Base-by-base conservation (phyloP, 2,797 vertebrate species). In the Remorina albescens region DNA sequence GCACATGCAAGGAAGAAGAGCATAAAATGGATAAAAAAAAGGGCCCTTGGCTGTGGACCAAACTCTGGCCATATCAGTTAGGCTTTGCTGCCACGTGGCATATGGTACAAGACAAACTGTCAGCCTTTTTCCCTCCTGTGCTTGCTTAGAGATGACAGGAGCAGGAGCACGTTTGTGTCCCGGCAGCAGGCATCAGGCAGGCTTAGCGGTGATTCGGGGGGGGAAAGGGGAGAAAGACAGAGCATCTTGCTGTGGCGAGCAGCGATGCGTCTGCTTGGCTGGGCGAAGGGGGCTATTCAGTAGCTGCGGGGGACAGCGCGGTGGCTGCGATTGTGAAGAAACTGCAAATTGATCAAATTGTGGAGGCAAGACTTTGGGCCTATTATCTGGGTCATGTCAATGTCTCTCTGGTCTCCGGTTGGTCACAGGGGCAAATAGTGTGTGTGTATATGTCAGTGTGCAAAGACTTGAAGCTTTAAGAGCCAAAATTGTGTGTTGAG, bases 71-170 rank as follows among this genome's bases (percentile, higher is more conserved):
- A 76, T 94, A 94, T 94, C 94, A 93, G 88, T 90, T 90, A 83
- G 91, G 86, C 89, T 92, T 92, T 94, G 91, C 88, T 95, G 94
- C 94, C 93, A 95, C 81, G 85, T 90, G 91, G 92, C 95, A 95
- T 95, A 95, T 94, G 95, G 91, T 92, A 82, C 88, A 89, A 95
- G 94, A 95, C 95, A 95, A 94, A 95, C 93, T 95, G 94, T 95
- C 93, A 95, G 87, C 84, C 85, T 87, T 88, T 90, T 85, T 71
- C 73, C 76, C 84, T 84, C 85, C 64, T 86, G 71, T 84, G 81
- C 64, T 76, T 88, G 84, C 87, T 87, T 69, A 72, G 88, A 92
- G 88, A 90, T 90, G 91, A 94, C 91, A 91, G 85, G 83, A 86
- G 89, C 86, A 91, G 68, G 90, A 91, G 88, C 84, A 85, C 51